These are phyloP conservation scores for Ethmia dodecea DNA, from an alignment of 2,888 invertebrate genomes.

Conservation along the genomic window DNA sequence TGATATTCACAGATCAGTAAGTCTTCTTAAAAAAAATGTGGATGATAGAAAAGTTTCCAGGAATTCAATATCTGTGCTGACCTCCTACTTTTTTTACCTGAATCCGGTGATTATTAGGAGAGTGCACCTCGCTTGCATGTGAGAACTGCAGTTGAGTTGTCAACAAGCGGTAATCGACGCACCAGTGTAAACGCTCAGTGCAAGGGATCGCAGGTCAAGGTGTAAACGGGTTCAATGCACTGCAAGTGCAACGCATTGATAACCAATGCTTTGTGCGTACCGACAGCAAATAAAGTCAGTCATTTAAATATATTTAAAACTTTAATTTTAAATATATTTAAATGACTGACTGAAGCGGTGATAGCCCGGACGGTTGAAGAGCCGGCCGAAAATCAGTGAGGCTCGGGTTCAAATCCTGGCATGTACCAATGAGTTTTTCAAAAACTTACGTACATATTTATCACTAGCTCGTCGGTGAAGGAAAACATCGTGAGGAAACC, in stretches of 20 bases:
- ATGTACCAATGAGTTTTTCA: neutral
- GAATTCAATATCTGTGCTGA: too few species aligned
- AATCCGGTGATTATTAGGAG: too few species aligned
- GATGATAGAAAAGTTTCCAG: too few species aligned
- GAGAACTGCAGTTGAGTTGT: too few species aligned
- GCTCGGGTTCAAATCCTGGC: neutral
- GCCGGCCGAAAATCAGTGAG: neutral
- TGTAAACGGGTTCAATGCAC: conserved; percentile 43
- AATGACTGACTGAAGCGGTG: neutral
- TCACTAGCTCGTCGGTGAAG: neutral
- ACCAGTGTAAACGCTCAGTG: too few species aligned
- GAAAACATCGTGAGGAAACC: too few species aligned
- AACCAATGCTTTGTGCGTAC: conserved; percentile 33
- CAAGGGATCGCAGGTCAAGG: conserved; percentile 49
- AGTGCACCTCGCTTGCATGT: too few species aligned
- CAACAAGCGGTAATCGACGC: too few species aligned
- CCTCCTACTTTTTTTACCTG: too few species aligned
- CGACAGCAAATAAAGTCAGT: conserved; percentile 21
- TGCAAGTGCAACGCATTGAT: conserved; percentile 32
- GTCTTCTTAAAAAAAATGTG: too few species aligned
- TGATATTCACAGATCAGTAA: too few species aligned
- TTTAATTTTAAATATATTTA: neutral
- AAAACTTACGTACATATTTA: neutral
- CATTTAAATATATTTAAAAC: conserved; percentile 1
- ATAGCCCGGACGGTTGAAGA: neutral